Percentiles rank a stretch among this genome's conserved stretches.
Conservation (phyloP, 2,888 invertebrate genomes). For the Mythimna lalbum region DNA sequence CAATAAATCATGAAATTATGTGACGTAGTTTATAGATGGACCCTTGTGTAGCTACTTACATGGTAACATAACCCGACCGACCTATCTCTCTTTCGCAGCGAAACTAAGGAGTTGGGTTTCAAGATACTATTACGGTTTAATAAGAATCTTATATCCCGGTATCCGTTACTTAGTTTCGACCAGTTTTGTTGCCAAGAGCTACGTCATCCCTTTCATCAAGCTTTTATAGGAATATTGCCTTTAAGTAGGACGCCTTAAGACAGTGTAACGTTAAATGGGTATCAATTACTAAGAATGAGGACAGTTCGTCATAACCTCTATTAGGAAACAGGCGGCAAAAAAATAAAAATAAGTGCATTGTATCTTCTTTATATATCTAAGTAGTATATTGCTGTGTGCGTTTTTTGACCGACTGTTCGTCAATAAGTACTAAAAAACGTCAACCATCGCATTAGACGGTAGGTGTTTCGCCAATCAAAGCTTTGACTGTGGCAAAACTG, state of each 20-base stretch:
- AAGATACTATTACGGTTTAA: conserved; percentile 37
- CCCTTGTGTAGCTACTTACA: neutral
- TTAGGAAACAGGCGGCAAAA: neutral
- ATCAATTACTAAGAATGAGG: neutral
- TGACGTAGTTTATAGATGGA: neutral
- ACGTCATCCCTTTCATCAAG: conserved; percentile 9
- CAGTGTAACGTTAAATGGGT: conserved; percentile 4
- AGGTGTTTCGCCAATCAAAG: no score
- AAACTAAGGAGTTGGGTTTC: conserved; percentile 41
- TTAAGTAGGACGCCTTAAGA: neutral
- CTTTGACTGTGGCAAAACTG: no score
- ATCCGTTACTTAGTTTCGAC: conserved; percentile 13
- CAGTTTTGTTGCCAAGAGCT: neutral
- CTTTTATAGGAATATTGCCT: neutral
- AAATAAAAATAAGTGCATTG: neutral
- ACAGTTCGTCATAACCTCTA: neutral
- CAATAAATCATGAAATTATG: neutral
- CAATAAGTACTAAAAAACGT: no score
- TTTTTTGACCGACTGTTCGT: no score
- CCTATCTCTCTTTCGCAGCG: conserved; percentile 10
- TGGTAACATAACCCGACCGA: conserved; percentile 9
- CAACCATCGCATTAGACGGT: no score
- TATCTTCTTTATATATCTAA: neutral
- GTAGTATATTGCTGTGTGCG: no score
- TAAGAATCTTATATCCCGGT: conserved; percentile 21